These are phyloP conservation scores for Spatulosminthurus flaviceps DNA, from an alignment of 2,888 invertebrate genomes.

Conservation along the genomic window DNA sequence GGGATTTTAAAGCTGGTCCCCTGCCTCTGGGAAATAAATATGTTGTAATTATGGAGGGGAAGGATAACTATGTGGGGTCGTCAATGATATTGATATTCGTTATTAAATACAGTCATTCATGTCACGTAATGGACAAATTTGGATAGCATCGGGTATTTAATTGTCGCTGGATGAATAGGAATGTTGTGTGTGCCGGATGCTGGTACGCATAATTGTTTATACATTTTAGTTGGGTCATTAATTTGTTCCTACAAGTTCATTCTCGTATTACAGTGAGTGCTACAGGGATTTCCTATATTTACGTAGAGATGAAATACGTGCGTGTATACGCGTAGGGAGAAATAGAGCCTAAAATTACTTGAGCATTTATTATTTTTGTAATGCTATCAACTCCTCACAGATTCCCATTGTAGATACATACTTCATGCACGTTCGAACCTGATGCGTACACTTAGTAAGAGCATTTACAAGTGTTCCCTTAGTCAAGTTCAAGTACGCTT, in stretches of 20 bases:
- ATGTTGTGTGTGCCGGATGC: neutral
- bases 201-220: neutral
- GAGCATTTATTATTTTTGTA: too few relatives aligned
- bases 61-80: neutral
- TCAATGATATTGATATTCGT: neutral
- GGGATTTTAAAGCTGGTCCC: too few relatives aligned
- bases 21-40: too few relatives aligned
- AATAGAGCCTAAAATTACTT: too few relatives aligned
- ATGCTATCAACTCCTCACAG: too few relatives aligned
- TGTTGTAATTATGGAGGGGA: neutral
- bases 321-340: too few relatives aligned
- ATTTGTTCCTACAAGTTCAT: neutral
- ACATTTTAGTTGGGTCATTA: neutral
- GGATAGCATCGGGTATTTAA: neutral
- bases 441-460: too few relatives aligned
- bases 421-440: too few relatives aligned
- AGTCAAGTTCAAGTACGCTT: too few relatives aligned
- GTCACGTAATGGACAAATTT: conserved; percentile 7
- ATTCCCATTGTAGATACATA: too few relatives aligned
- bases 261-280: neutral
- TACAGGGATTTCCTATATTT: neutral
- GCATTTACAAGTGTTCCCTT: too few relatives aligned
- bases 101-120: conserved; percentile 12
- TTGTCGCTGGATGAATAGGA: neutral
- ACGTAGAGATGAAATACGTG: too few relatives aligned